Conservation (phyloP, 1,140 invertebrate species). For the Lasioglossum albipes region DNA sequence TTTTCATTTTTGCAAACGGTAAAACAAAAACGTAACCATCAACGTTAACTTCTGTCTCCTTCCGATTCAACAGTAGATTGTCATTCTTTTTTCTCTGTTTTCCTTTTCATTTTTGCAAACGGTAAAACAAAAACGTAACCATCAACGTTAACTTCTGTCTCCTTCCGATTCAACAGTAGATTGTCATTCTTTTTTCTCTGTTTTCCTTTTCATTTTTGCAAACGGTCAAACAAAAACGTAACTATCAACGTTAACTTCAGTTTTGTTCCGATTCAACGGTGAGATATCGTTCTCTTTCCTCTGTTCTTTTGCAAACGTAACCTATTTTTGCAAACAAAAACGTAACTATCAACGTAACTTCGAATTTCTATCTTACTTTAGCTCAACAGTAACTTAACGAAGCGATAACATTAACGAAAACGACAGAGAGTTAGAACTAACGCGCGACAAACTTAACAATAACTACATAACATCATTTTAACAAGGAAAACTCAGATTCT, state of each 20-base stretch:
- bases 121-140: constrained; percentile 27
- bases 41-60: neutral
- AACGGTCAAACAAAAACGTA: constrained; percentile 24
- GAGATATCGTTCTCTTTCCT: neutral
- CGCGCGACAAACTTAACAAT: constrained; percentile 35
- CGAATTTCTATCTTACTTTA: no score
- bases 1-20: neutral
- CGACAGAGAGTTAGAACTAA: constrained; percentile 3
- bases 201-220: neutral
- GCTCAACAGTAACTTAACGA: neutral
- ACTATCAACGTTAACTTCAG: constrained; percentile 10
- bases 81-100: neutral
- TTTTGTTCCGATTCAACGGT: neutral
- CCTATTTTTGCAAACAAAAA: constrained; percentile 18
- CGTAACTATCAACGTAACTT: constrained; percentile 17
- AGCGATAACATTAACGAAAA: constrained; percentile 36
- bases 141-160: constrained; percentile 4
- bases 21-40: constrained; percentile 27
- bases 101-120: neutral
- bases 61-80: constrained; percentile 1
- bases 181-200: neutral
- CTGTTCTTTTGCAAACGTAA: neutral
- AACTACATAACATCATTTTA: neutral
- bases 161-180: neutral
- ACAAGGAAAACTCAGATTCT: constrained; percentile 9